A percentile compares a stretch with the other conserved stretches of the same genome.
phyloP scores from a whole-genome alignment of 1,140 invertebrate species.

The Stenopsyche tienmushanensis region DNA sequence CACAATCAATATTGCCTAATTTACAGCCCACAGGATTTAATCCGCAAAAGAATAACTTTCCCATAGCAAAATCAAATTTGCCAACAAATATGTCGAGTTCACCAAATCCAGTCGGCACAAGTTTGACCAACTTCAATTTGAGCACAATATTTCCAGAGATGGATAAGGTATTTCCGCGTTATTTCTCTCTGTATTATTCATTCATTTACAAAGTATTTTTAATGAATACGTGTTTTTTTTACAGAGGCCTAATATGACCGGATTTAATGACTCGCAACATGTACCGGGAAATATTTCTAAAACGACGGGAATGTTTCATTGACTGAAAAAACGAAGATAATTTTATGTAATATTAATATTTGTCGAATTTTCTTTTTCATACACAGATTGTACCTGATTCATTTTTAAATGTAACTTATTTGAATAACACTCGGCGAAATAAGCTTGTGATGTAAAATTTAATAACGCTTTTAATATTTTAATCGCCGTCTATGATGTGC shows the following conservation, averaged over 20 bases:
- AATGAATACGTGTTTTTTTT: conserved; percentile 25
- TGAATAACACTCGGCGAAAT: background rate
- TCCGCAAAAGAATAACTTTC: conserved; percentile 16
- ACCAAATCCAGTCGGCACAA: conserved; percentile 51
- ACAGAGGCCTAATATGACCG: conserved; percentile 27
- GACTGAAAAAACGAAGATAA: background rate
- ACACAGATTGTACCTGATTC: background rate
- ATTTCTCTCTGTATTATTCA: background rate
- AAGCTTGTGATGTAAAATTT: background rate
- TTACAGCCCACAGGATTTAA: conserved; percentile 6
- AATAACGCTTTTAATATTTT: background rate
- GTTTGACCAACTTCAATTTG: conserved; percentile 67
- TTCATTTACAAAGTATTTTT: background rate
- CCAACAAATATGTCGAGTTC: conserved; percentile 19
- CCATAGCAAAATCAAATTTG: conserved; percentile 1
- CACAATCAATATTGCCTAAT: conserved; percentile 18
- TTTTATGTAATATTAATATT: background rate
- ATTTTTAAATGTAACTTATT: background rate
- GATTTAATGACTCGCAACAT: conserved; percentile 30
- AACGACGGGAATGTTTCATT: conserved; percentile 9
- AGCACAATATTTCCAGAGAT: conserved; percentile 71
- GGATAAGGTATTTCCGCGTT: conserved; percentile 57
- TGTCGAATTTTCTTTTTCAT: background rate
- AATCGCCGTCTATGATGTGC: background rate
- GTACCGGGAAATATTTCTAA: background rate